phyloP scores from a whole-genome alignment of 2,113 vertebrate genomes.

The Pterophyllum scalare region DNA sequence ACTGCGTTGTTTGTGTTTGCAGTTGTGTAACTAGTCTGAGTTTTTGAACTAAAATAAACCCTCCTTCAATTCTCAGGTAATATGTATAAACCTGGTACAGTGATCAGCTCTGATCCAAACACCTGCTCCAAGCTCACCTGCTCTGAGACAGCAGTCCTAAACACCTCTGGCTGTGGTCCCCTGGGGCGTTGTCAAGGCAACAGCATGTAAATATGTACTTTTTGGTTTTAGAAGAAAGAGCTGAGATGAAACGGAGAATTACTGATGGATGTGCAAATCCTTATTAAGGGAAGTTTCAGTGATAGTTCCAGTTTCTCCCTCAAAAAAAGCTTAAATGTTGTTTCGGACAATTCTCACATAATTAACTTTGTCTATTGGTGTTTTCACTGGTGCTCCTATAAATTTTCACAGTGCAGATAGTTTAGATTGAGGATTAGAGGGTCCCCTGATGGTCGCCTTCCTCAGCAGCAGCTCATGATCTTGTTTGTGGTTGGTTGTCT shows the following conservation, averaged over 20 bases:
- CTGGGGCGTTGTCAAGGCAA: neutral
- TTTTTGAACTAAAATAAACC: neutral
- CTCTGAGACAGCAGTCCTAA: neutral
- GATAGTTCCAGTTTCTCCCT: no score
- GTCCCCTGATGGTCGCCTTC: no score
- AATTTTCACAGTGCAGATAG: no score
- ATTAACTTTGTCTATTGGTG: no score
- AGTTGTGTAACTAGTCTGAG: neutral
- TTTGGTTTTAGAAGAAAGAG: neutral
- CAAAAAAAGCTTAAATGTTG: neutral
- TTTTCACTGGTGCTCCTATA: neutral
- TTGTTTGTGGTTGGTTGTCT: neutral
- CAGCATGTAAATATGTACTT: neutral
- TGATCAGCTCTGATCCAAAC: neutral
- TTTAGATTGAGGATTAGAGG: neutral
- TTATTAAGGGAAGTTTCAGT: neutral
- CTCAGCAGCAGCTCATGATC: neutral
- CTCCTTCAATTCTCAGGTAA: neutral
- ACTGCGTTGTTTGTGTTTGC: neutral
- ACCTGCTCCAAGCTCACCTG: conserved; percentile 4
- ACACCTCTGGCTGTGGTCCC: neutral
- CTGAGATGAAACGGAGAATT: neutral
- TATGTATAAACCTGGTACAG: neutral
- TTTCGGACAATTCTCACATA: no score
- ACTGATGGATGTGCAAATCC: no score